Conservation (phyloP, 2,888 invertebrate genomes). For the Lasioglossum leucozonium region DNA sequence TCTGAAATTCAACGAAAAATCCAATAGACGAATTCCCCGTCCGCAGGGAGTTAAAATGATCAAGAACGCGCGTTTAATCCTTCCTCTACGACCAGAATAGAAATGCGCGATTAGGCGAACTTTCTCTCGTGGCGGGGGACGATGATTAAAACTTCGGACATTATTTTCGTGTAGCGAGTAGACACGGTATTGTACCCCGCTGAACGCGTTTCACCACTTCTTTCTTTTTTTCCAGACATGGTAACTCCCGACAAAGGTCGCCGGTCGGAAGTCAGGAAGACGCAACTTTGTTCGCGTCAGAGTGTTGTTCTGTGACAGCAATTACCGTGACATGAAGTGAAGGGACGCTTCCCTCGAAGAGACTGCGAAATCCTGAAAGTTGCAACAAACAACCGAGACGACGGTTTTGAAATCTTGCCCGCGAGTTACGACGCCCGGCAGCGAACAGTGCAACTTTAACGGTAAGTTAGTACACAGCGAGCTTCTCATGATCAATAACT, state of each 20-base stretch:
- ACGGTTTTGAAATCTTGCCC: constrained; percentile 28
- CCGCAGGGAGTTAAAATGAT: background rate
- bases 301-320: constrained; percentile 68
- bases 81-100: background rate
- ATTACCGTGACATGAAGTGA: constrained; percentile 64
- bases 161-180: background rate
- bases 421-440: constrained; percentile 33
- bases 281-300: constrained; percentile 49
- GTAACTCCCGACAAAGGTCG: constrained; percentile 46
- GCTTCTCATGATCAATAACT: constrained; percentile 10
- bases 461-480: constrained; percentile 48
- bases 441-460: constrained; percentile 48
- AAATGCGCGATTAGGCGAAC: background rate
- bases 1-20: background rate
- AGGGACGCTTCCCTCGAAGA: constrained; percentile 51
- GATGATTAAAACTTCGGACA: background rate
- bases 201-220: background rate
- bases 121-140: background rate
- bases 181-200: background rate
- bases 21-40: background rate
- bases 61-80: background rate
- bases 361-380: constrained; percentile 49
- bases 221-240: constrained; percentile 65
- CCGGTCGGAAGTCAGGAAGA: constrained; percentile 50
- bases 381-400: constrained; percentile 42